Conservation (phyloP, 2,113 vertebrate species). For the Grus americana region DNA sequence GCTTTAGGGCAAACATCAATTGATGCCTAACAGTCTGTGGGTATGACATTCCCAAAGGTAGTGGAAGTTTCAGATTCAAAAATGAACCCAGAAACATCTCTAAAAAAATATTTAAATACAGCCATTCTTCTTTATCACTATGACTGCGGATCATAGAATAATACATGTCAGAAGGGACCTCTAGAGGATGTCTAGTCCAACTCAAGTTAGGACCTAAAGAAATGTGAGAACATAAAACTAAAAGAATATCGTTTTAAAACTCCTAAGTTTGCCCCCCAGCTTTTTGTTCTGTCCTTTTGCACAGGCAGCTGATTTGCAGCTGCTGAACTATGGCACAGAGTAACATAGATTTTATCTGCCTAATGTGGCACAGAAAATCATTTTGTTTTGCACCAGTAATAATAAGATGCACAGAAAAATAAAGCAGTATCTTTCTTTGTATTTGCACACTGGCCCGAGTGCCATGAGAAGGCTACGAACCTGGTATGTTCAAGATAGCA, state of each 20-base stretch:
- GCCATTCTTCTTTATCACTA: neutral
- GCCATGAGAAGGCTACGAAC: neutral
- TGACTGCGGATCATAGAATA: neutral
- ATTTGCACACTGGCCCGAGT: neutral
- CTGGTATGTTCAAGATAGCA: no score
- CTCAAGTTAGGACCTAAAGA: neutral
- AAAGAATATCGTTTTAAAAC: neutral
- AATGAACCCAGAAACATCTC: neutral
- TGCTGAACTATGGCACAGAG: neutral
- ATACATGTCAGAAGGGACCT: neutral
- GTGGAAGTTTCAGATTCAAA: neutral
- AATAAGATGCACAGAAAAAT: neutral
- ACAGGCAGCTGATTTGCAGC: neutral
- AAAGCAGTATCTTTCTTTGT: neutral
- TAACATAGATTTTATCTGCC: neutral
- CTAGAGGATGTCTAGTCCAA: neutral
- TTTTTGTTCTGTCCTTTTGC: neutral
- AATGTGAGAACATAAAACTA: neutral
- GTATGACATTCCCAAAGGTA: neutral
- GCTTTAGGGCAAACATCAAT: neutral
- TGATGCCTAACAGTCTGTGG: neutral
- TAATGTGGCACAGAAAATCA: neutral
- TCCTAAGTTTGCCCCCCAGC: neutral
- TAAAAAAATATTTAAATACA: neutral
- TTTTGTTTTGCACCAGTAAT: neutral